phyloP scores from a whole-genome alignment of 1,140 invertebrate genomes.

The Sitobion miscanthi region DNA sequence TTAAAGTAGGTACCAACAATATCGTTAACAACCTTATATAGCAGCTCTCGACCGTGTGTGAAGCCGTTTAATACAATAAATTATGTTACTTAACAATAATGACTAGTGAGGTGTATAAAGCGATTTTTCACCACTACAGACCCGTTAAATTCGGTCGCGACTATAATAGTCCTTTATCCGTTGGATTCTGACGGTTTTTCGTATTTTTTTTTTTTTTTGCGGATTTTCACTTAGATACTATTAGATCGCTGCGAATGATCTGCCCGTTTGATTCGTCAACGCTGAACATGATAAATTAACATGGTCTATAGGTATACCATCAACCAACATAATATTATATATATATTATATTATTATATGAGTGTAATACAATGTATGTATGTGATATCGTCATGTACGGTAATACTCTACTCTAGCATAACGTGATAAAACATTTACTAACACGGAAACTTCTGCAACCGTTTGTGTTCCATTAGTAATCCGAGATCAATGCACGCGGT shows the following conservation, averaged over 20 bases:
- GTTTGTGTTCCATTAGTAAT: background rate
- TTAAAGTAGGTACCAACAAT: background rate
- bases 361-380: background rate
- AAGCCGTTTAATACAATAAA: background rate
- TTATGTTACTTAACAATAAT: background rate
- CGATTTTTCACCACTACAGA: background rate
- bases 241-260: background rate
- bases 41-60: background rate
- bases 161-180: background rate
- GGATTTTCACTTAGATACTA: background rate
- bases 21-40: background rate
- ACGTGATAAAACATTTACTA: background rate
- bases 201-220: background rate
- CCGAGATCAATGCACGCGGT: background rate
- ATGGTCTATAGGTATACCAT: background rate
- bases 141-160: background rate
- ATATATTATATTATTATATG: background rate
- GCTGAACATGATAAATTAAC: background rate
- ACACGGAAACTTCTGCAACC: background rate
- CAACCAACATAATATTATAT: background rate
- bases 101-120: background rate
- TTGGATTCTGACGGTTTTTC: background rate
- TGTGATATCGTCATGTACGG: background rate
- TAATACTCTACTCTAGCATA: background rate
- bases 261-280: background rate